These are phyloP conservation scores for Micrasema longulum DNA, from an alignment of 1,140 invertebrate species.

Conservation along the genomic window DNA sequence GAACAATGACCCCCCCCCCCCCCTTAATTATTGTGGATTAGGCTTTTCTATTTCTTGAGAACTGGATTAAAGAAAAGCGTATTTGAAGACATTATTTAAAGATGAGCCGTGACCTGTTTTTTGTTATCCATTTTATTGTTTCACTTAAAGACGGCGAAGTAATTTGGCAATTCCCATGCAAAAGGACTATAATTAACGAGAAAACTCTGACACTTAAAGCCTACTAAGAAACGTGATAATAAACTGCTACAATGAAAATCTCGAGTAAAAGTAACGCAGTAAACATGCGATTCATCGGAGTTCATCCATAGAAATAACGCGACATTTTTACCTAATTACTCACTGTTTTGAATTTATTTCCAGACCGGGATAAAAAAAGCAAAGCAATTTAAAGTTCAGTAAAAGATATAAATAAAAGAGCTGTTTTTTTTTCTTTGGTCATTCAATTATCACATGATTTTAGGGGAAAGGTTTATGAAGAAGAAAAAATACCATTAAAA, in stretches of 20 bases:
- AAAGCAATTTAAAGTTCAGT: conserved; percentile 3
- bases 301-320: background rate
- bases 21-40: background rate
- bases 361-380: background rate
- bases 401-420: background rate
- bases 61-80: conserved; percentile 14
- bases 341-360: background rate
- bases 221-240: conserved; percentile 3
- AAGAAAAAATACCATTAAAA: too few relatives aligned
- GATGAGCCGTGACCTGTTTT: conserved; percentile 16
- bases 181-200: conserved; percentile 23
- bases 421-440: background rate
- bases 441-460: background rate
- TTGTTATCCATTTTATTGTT: conserved; percentile 29
- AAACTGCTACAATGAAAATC: conserved; percentile 1
- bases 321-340: background rate
- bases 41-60: background rate
- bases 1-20: too few relatives aligned
- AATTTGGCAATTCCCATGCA: conserved; percentile 27
- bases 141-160: conserved; percentile 6
- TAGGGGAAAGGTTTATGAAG: background rate
- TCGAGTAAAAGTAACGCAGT: conserved; percentile 5
- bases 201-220: conserved; percentile 15
- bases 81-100: conserved; percentile 21
- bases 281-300: background rate